Conservation (phyloP, 2,888 invertebrate species). For the Urechis unicinctus region DNA sequence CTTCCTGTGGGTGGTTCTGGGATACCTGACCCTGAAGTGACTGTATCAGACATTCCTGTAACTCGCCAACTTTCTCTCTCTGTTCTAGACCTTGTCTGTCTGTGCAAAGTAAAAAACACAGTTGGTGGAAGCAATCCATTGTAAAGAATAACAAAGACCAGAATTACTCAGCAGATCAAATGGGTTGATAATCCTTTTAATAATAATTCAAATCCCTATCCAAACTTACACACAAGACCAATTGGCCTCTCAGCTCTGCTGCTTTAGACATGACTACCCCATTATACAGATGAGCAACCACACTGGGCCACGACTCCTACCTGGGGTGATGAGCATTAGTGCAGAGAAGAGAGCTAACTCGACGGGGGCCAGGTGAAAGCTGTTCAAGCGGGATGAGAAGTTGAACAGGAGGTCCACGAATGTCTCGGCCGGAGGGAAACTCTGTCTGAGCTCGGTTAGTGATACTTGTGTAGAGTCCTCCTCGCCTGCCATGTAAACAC, state of each 20-base stretch:
- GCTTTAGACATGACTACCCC: too few species aligned
- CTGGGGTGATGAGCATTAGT: conserved; percentile 39
- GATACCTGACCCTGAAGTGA: conserved; percentile 42
- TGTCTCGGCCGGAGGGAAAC: conserved; percentile 43
- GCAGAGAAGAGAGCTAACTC: conserved; percentile 48
- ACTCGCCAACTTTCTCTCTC: conserved; percentile 41
- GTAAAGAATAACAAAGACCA: too few species aligned
- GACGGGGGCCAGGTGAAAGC: conserved; percentile 39
- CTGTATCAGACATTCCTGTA: conserved; percentile 45
- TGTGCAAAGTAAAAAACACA: conserved; percentile 16
- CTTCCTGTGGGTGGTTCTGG: conserved; percentile 29
- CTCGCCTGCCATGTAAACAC: conserved; percentile 30
- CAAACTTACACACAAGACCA: too few species aligned
- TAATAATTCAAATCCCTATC: not conserved
- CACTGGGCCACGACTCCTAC: too few species aligned
- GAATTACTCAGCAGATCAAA: too few species aligned
- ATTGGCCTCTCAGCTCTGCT: too few species aligned
- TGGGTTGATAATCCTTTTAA: not conserved
- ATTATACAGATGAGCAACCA: too few species aligned
- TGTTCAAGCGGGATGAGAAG: conserved; percentile 44
- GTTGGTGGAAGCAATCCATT: too few species aligned
- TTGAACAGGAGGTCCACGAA: conserved; percentile 48
- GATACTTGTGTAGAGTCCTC: conserved; percentile 33
- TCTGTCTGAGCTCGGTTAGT: conserved; percentile 42
- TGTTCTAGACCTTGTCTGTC: conserved; percentile 45